Evolutionary conservation across 2,888 invertebrate genomes (phyloP), one percentile per base, ranked within the genome.

Genomic region (Mythimna albipuncta): DNA sequence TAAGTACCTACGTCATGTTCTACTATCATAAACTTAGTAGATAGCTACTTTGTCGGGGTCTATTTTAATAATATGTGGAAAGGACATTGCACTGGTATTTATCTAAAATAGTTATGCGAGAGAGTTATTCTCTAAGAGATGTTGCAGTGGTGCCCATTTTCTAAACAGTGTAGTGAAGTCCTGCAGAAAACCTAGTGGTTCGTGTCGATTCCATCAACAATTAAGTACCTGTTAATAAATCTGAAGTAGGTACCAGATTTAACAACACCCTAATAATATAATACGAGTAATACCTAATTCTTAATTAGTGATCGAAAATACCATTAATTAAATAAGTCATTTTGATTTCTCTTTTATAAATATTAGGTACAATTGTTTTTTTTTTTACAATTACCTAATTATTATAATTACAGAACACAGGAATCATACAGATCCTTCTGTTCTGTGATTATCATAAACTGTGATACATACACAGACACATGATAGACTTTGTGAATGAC

Each of bases 1-100:
- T 85, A 79, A 85, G 83, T 79, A 82, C 77, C 47, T 67, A 64
- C 57, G 21, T 50, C 54, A 59, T 82, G 11, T 63, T 50, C 35
- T 44, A 38, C 13, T 19, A 58, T 65, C 47, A 38, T 6, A 38
- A 71, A 71, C 32, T 47, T 21, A 41, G 26, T 54, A 41, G n/a
- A 54, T 64, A 70, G 32, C 10, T 35, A 52, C 21, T 32, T 62
- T 38, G 38, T 62, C 52, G 50, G 6, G 19, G 32, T n/a, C n/a
- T 52, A n/a, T 10, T 55, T 50, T 57, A 64, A 9, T 47, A 44
- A 57, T 65, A 32, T 26, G 6, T 55, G 50, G 35, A 66, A 59
- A 55, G 54, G 59, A 63, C 63, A 64, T 57, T 78, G 58, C 10
- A 44, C 78, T 62, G 19, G 10, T 32, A 68, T 21, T 16, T 41